Evolutionary conservation across 2,797 vertebrate genomes (phyloP), one percentile per base, ranked within the genome.

Genomic region (Pseudochirops cupreus): DNA sequence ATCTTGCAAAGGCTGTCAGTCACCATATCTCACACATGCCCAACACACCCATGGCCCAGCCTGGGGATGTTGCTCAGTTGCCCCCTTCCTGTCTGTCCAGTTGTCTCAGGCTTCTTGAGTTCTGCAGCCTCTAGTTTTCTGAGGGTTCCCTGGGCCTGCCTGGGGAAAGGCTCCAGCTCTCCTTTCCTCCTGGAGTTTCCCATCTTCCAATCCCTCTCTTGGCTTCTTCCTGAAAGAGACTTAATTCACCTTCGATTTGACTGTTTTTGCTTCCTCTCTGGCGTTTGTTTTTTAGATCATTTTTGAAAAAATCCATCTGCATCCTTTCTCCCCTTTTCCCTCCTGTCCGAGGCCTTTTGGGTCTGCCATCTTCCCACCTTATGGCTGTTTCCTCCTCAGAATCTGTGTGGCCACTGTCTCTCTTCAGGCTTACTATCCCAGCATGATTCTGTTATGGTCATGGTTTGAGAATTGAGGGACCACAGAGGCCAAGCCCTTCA

Each of bases 281-380:
- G 18, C 55, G 92, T 87, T 91, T 96, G 93, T 92, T 95, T 95
- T 93, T 33, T 46, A 14, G 52, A 4, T 96, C 96, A 95, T 67
- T 74, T 96, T 92, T 54, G n/a, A 39, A 58, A 59, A 94, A 95
- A 13, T 3, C 28, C 56, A 1, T 14, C 3, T 2, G 95, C 59
- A 39, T 9, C 31, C 92, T 92, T 94, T 50, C 62, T 56, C 46
- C n/a, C 9, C 92, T 39, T 16, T 50, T 92, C 33, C 10, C 52
- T 82, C 56, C 12, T 31, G 82, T 87, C 53, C 46, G 92, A 18
- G n/a, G 13, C 54, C 7, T 90, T 95, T 94, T 21, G 50, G n/a
- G 50, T 95, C 13, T 24, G 18, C 67, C 5, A 33, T 67, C 87
- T 50, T 31, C 62, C 0, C 0, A 5, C 13, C 28, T 57, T 92